phyloP scores from a whole-genome alignment of 2,797 vertebrate genomes.

The Diglossa cyanea region DNA sequence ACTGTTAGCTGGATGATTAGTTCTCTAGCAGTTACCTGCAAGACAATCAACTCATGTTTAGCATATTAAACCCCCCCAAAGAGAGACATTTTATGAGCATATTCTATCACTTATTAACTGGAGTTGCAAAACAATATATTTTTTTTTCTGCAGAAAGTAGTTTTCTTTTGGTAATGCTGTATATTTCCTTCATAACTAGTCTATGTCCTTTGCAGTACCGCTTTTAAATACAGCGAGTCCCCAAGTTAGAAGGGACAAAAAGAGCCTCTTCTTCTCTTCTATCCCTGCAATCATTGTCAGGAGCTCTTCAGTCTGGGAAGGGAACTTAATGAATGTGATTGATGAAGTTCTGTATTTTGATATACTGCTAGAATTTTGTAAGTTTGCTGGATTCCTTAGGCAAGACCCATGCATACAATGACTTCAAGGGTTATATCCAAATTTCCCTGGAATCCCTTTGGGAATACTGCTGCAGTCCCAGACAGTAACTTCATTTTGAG shows the following conservation, averaged over 20 bases:
- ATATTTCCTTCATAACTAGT: background rate
- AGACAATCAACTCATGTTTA: conserved; percentile 11
- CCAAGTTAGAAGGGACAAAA: background rate
- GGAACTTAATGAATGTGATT: background rate
- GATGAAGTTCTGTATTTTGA: background rate
- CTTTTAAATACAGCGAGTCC: background rate
- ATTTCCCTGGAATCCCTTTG: background rate
- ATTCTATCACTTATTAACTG: background rate
- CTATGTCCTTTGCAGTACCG: background rate
- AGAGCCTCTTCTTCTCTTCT: background rate
- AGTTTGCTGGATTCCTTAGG: background rate
- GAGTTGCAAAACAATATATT: background rate
- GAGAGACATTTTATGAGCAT: background rate
- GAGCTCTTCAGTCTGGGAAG: background rate
- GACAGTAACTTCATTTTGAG: conserved; percentile 25
- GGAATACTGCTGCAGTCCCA: background rate
- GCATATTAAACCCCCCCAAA: background rate
- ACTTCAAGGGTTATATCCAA: background rate
- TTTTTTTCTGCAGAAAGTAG: background rate
- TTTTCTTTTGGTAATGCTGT: background rate
- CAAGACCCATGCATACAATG: background rate
- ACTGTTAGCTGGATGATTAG: background rate
- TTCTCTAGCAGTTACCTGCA: background rate
- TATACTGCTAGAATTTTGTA: background rate
- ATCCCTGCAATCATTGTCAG: background rate